Conservation (phyloP, 2,113 vertebrate genomes). For the Cynoglossus semilaevis region DNA sequence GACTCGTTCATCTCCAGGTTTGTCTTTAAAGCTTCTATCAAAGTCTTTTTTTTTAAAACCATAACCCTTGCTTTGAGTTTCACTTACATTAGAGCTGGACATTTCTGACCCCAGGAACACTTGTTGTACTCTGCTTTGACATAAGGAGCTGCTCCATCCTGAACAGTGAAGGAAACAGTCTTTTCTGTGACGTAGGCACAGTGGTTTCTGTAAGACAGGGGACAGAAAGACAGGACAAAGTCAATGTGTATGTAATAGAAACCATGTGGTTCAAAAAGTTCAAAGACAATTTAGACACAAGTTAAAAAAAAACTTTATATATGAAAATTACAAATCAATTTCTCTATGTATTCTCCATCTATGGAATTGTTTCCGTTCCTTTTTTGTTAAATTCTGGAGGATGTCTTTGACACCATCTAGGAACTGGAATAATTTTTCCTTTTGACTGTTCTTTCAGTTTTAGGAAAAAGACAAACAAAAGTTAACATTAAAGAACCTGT, state of each 20-base stretch:
- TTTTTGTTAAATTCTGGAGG: too few relatives aligned
- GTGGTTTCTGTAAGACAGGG: constrained; percentile 81
- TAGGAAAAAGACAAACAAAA: too few relatives aligned
- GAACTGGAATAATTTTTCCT: too few relatives aligned
- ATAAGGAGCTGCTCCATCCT: constrained; percentile 86
- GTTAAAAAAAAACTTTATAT: too few relatives aligned
- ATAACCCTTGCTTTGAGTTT: background rate
- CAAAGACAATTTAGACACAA: too few relatives aligned
- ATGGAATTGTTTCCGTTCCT: too few relatives aligned
- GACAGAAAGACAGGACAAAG: constrained; percentile 1
- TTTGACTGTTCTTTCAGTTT: too few relatives aligned
- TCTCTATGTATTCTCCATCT: too few relatives aligned
- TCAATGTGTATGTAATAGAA: too few relatives aligned
- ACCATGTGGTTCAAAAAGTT: background rate
- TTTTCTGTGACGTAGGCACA: constrained; percentile 92
- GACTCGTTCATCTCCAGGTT: background rate
- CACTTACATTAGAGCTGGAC: constrained; percentile 87
- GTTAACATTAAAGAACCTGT: too few relatives aligned
- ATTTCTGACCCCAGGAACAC: constrained; percentile 90
- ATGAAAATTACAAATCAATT: too few relatives aligned
- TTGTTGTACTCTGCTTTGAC: constrained; percentile 93
- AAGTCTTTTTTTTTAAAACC: background rate
- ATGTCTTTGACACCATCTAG: too few relatives aligned
- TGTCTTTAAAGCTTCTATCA: background rate
- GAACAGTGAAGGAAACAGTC: constrained; percentile 85